phyloP scores from a whole-genome alignment of 1,140 invertebrate genomes.

The Neodiprion virginianus region DNA sequence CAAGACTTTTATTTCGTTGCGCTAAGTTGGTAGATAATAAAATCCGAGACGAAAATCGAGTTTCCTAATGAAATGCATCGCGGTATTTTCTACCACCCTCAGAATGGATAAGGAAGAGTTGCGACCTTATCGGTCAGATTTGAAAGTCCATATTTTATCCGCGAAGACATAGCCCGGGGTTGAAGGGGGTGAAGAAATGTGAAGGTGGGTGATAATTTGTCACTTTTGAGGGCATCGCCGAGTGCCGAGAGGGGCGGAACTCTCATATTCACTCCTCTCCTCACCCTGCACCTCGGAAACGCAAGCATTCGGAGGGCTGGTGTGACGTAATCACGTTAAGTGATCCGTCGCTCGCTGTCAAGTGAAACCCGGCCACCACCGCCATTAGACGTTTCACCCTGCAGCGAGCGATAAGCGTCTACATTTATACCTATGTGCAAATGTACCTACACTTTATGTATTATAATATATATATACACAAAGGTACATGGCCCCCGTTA shows the following conservation, averaged over 20 bases:
- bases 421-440: neutral
- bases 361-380: neutral
- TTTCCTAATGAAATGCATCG: too few relatives aligned
- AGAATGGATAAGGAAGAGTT: too few relatives aligned
- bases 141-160: neutral
- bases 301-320: slow-evolving; percentile 9
- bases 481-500: too few relatives aligned
- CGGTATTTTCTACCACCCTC: too few relatives aligned
- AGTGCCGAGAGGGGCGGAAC: slow-evolving; percentile 27
- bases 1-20: too few relatives aligned
- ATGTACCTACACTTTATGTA: too few relatives aligned
- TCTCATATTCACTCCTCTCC: neutral
- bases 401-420: neutral
- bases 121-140: too few relatives aligned
- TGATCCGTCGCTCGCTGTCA: slow-evolving; percentile 48
- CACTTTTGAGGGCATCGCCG: slow-evolving; percentile 39
- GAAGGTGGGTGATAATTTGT: slow-evolving; percentile 47
- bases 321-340: slow-evolving; percentile 42
- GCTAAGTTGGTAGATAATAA: too few relatives aligned
- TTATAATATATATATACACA: too few relatives aligned
- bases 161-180: slow-evolving; percentile 14
- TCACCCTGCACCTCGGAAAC: neutral
- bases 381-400: neutral
- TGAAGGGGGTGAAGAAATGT: neutral
- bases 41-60: too few relatives aligned